Evolutionary conservation across 2,797 vertebrate species (phyloP).

Genomic region (Helarctos malayanus): DNA sequence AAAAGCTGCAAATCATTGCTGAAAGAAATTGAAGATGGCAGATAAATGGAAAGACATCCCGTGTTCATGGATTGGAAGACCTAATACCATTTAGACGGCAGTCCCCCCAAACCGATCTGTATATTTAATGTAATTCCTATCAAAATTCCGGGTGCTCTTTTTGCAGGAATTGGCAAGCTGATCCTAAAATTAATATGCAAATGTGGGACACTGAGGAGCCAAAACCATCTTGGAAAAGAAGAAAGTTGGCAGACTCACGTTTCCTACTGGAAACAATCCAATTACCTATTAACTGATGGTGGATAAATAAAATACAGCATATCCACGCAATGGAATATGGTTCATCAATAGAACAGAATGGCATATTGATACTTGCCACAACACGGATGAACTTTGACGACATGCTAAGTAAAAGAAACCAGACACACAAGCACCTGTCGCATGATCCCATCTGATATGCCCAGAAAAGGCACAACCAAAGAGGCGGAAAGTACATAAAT

Average conservation of each 20-base stretch:
- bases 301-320: neutral
- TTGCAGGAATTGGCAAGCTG: constrained; percentile 2
- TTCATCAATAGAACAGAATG: neutral
- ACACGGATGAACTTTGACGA: neutral
- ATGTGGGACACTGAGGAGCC: neutral
- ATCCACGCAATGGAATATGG: neutral
- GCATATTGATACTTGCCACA: neutral
- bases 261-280: neutral
- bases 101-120: neutral
- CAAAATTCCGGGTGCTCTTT: neutral
- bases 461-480: no score
- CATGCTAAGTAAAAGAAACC: neutral
- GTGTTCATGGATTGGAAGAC: neutral
- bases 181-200: constrained; percentile 46
- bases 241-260: neutral
- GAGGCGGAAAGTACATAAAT: neutral
- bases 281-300: neutral
- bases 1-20: neutral
- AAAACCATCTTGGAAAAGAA: neutral
- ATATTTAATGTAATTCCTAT: neutral
- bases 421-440: neutral
- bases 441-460: neutral
- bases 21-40: neutral
- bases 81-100: neutral
- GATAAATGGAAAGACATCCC: neutral